Evolutionary conservation across 2,797 vertebrate species (phyloP), one percentile per base, ranked within the genome.

Genomic region (Sparus aurata): DNA sequence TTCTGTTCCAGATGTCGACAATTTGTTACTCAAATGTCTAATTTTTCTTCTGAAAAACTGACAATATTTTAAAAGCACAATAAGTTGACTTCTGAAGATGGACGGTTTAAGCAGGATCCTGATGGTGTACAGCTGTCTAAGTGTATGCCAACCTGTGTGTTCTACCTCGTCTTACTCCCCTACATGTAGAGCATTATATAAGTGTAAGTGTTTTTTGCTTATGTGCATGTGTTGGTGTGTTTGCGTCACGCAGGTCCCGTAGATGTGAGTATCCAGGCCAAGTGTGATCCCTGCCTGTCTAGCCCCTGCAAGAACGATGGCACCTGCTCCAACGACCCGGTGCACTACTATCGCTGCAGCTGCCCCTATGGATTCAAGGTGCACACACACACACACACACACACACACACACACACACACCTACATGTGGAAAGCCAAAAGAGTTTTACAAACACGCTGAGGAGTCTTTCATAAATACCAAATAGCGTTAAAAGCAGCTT

Each of bases 341-440:
- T 99, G 62, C 96, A 98, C 87, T 99, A 97, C 92, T 99, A 99
- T 78, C 95, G 97, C 85, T 99, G 98, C 87, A 97, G 96, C 74
- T 99, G 98, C 74, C 98, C 98, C 0, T 99, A 97, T 73, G 98
- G 98, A 79, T 99, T 98, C 89, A 99, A 99, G 97, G 98, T 98
- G 87, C 17, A 12, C 30, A 52, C 0, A 12, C 34, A 57, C 25
- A 49, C 17, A 20, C 27, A 1, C 34, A 34, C 34, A 34, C 34
- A 1, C 8, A 34, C 34, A 34, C 34, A 34, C 34, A 34, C 30
- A 30, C 30, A 30, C 27, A 27, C 27, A n/a, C n/a, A n/a, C 27
- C 27, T 27, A 27, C 27, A 8, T 9, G 7, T 9, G 34, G 34
- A 9, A 34, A 34, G 8, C 8, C 34, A 1, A 45, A 43, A 50